Evolutionary conservation across 2,113 vertebrate species (phyloP).

Genomic region (Sinocyclocheilus rhinocerous): DNA sequence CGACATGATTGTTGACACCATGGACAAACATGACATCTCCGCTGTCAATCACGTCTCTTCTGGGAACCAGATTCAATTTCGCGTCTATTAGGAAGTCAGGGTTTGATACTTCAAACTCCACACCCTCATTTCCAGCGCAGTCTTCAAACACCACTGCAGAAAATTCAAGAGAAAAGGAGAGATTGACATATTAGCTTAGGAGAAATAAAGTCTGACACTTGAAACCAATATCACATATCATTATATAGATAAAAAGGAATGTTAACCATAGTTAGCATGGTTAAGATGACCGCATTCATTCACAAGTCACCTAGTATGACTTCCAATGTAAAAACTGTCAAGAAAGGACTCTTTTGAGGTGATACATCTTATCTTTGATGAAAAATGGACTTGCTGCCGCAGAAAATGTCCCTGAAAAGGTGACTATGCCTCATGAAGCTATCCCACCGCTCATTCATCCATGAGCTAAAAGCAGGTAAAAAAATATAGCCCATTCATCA

Average conservation of each 20-base stretch:
- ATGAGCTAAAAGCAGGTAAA: conserved; percentile 42
- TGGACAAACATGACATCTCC: conserved; percentile 82
- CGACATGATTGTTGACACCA: conserved; percentile 75
- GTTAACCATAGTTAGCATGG: background rate
- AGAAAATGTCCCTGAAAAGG: conserved; percentile 47
- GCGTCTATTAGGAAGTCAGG: conserved; percentile 84
- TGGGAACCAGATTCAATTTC: conserved; percentile 79
- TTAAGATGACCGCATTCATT: background rate
- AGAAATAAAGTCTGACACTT: background rate
- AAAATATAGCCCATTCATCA: conserved; percentile 46
- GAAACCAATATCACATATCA: too few relatives aligned
- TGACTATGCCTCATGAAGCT: conserved; percentile 32
- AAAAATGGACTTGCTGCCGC: conserved; percentile 33
- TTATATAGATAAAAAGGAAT: background rate
- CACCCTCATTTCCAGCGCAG: conserved; percentile 84
- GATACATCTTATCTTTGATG: conserved; percentile 24
- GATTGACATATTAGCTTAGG: background rate
- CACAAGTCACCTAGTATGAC: background rate
- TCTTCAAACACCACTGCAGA: conserved; percentile 88
- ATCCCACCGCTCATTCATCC: conserved; percentile 13
- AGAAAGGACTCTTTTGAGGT: background rate
- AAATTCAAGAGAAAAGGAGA: conserved; percentile 9
- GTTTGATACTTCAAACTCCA: conserved; percentile 87
- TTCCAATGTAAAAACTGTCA: background rate
- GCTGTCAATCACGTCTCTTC: conserved; percentile 74